phyloP scores from a whole-genome alignment of 1,140 invertebrate species.

The Drosophila pseudoobscura region DNA sequence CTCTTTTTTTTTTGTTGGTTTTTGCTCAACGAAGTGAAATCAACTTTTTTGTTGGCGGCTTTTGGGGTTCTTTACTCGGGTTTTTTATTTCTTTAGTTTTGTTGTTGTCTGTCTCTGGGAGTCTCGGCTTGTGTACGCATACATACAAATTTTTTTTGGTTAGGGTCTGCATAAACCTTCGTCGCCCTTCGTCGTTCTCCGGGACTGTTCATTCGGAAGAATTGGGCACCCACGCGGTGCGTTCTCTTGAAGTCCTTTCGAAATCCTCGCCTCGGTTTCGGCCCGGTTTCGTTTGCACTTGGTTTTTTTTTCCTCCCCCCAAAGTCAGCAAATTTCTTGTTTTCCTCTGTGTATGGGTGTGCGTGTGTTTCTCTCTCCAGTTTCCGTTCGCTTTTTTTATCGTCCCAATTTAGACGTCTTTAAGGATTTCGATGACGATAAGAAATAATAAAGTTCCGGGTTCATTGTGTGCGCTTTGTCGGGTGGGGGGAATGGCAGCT shows the following conservation, averaged over 20 bases:
- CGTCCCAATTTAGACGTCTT: constrained; percentile 59
- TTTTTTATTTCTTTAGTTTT: constrained; percentile 55
- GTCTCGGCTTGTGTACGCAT: neutral
- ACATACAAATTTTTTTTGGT: neutral
- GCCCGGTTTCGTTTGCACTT: neutral
- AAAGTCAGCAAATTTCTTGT: constrained; percentile 18
- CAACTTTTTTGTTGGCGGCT: constrained; percentile 63
- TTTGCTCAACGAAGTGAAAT: constrained; percentile 57
- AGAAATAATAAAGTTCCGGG: constrained; percentile 46
- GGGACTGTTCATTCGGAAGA: constrained; percentile 66
- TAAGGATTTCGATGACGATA: constrained; percentile 50
- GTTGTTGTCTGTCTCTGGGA: neutral
- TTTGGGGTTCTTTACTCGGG: constrained; percentile 27
- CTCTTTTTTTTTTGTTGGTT: constrained; percentile 37
- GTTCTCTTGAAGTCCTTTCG: constrained; percentile 14
- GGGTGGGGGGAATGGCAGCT: neutral
- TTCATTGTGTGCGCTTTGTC: constrained; percentile 2
- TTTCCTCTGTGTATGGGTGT: neutral
- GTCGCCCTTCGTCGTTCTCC: constrained; percentile 13
- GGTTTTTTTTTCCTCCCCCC: neutral
- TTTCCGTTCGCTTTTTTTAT: constrained; percentile 42
- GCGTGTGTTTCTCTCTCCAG: constrained; percentile 2
- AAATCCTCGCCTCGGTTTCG: constrained; percentile 12
- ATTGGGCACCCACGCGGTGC: constrained; percentile 36
- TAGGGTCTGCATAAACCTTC: constrained; percentile 8